Base-by-base conservation (phyloP, 2,888 invertebrate genomes). In the Plagodis pulveraria region DNA sequence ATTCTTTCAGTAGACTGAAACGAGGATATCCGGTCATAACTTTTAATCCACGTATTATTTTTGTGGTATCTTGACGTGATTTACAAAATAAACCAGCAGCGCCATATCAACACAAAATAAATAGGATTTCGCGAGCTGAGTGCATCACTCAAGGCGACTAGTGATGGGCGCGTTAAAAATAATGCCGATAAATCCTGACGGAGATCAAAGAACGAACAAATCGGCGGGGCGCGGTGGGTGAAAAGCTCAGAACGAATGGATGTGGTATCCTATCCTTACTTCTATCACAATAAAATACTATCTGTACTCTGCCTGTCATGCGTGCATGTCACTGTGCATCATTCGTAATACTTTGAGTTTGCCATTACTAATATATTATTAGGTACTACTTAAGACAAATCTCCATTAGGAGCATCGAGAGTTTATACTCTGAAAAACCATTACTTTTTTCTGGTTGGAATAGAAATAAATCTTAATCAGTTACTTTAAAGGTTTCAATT, bases 131-230 rank as follows among this genome's bases (percentile, higher is more conserved):
- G 63, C 75, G 69, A 72, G 71, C 73, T 71, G 77, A 83, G 83
- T 84, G 78, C 79, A 87, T 86, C 88, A 85, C 79, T 86, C 83
- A 83, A 72, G 76, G 66, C 75, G 76, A 73, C 74, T 85, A 89
- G 91, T 88, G 89, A 90, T 88, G 89, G 87, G 86, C 83, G 81
- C 86, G 91, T 91, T 92, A 91, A 92, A 92, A 91, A 92, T 91
- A 91, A 90, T 92, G 87, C 86, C 91, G 87, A 91, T 91, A 92
- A 91, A 91, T 92, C 91, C 81, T 81, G 84, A 72, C 77, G 74
- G 83, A 89, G 91, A 91, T 92, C 91, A 91, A 91, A 90, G 91
- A 87, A 87, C 79, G 87, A 88, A 89, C 91, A 90, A 89, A 91
- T 91, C 91, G 88, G 80, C 76, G 81, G 83, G 83, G 84, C 77